A percentile compares a stretch with the other conserved stretches of the same genome.
Evolutionary conservation across 2,797 vertebrate genomes (phyloP).

Genomic region (Catostomus latipinnis): DNA sequence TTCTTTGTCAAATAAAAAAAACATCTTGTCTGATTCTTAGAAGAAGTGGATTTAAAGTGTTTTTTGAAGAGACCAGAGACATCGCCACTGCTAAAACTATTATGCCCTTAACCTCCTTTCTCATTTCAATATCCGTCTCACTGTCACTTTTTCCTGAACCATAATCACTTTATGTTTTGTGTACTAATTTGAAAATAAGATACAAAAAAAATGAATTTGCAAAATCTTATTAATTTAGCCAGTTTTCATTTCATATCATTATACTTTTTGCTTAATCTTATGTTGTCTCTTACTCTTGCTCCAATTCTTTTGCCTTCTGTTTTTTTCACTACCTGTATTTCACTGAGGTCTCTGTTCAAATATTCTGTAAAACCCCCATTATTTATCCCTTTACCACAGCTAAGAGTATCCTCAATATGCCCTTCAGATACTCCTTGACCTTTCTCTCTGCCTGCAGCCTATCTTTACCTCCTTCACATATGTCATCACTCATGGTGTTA

Average conservation of each 20-base stretch:
- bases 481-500: not conserved
- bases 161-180: not conserved
- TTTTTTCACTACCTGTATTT: not conserved
- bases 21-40: not conserved
- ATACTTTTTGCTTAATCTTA: not conserved
- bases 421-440: not conserved
- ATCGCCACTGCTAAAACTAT: not conserved
- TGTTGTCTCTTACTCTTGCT: not conserved
- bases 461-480: not conserved
- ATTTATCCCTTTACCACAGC: not conserved
- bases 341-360: slow-evolving; percentile 1
- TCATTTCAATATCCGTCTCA: no score
- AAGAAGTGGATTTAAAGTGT: not conserved
- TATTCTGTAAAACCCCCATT: not conserved
- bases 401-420: not conserved
- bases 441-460: not conserved
- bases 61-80: slow-evolving; percentile 8
- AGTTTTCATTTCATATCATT: no score
- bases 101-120: no score
- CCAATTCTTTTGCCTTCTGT: not conserved
- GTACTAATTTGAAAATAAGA: not conserved
- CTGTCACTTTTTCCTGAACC: no score
- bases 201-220: not conserved
- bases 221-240: no score
- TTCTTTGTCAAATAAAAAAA: not conserved